These are phyloP conservation scores for Connochaetes taurinus DNA, from an alignment of 2,113 vertebrate genomes.

Conservation along the genomic window DNA sequence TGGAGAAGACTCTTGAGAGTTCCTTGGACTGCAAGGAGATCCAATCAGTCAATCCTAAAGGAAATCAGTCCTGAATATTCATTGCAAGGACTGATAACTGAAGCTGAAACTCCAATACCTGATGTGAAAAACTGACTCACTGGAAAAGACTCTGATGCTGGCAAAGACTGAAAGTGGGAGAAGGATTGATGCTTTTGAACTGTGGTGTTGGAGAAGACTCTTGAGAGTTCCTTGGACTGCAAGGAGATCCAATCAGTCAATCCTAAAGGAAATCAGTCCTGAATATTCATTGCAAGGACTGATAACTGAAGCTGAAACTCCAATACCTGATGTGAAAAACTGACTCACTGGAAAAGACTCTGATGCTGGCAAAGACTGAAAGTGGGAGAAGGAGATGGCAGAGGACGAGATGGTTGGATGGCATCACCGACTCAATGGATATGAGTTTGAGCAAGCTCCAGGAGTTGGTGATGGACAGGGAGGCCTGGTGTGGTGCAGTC, in stretches of 20 bases:
- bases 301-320: background rate
- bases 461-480: background rate
- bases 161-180: background rate
- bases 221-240: background rate
- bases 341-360: background rate
- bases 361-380: too few species aligned
- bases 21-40: background rate
- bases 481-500: background rate
- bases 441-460: background rate
- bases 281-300: background rate
- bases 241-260: background rate
- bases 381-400: background rate
- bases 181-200: background rate
- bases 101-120: background rate
- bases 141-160: too few species aligned
- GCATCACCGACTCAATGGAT: background rate
- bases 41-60: background rate
- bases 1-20: background rate
- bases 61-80: background rate
- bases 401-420: background rate
- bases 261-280: background rate
- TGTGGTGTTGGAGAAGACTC: background rate
- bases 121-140: background rate
- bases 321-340: background rate
- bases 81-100: background rate